Percentiles rank a stretch among this genome's conserved stretches.
phyloP scores from a whole-genome alignment of 2,888 invertebrate species.

The Spatulosminthurus flaviceps region DNA sequence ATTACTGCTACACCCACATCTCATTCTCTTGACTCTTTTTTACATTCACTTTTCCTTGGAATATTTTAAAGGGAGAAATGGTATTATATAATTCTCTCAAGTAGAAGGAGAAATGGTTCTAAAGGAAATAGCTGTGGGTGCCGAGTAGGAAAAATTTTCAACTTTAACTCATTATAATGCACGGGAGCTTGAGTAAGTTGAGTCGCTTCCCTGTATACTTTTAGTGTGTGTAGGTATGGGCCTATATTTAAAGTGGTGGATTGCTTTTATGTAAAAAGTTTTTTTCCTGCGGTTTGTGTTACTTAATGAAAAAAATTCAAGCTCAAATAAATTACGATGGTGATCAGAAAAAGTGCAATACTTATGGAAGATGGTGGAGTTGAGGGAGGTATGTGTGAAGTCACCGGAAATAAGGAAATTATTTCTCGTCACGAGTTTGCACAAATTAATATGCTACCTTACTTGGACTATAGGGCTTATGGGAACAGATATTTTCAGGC shows the following conservation, averaged over 20 bases:
- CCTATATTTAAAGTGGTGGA: neutral
- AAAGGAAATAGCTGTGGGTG: neutral
- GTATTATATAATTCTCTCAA: neutral
- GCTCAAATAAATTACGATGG: slow-evolving; percentile 36
- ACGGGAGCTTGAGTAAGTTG: slow-evolving; percentile 12
- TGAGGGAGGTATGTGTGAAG: slow-evolving; percentile 18
- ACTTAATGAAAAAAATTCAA: slow-evolving; percentile 37
- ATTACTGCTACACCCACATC: neutral
- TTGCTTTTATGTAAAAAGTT: slow-evolving; percentile 25
- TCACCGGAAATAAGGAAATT: slow-evolving; percentile 41
- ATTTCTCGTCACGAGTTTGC: slow-evolving; percentile 44
- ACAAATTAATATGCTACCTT: slow-evolving; percentile 35
- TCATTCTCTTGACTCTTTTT: neutral
- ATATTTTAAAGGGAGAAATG: neutral
- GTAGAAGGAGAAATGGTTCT: slow-evolving; percentile 2
- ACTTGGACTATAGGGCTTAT: no score
- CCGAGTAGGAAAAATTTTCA: slow-evolving; percentile 22
- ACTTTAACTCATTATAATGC: slow-evolving; percentile 30
- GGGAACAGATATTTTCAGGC: slow-evolving; percentile 13
- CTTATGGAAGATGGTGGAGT: neutral
- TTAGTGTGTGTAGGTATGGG: no score
- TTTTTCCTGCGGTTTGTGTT: slow-evolving; percentile 26
- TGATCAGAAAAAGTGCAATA: slow-evolving; percentile 33
- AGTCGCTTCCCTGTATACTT: neutral
- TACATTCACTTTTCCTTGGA: neutral